Conservation (phyloP, 2,113 vertebrate genomes). For the Oreochromis niloticus region DNA sequence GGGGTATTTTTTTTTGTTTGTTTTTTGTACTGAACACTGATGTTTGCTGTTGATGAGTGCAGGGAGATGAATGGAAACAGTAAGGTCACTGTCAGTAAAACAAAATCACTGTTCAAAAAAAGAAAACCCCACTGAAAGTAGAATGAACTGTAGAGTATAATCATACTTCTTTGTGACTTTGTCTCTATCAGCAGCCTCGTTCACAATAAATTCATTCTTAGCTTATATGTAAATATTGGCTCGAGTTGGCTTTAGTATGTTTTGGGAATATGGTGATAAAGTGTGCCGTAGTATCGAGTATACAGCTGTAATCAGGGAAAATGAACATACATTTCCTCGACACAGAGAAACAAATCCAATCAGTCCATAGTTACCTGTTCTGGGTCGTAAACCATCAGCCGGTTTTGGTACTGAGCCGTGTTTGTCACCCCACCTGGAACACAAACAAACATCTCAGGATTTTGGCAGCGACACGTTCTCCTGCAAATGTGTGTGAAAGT, state of each 20-base stretch:
- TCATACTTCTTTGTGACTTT: neutral
- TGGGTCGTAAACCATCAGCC: slow-evolving; percentile 95
- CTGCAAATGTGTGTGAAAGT: neutral
- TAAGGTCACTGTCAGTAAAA: neutral
- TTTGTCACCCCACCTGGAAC: slow-evolving; percentile 94
- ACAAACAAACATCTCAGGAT: neutral
- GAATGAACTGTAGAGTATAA: neutral
- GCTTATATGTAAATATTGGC: neutral
- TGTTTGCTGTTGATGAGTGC: neutral
- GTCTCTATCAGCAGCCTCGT: neutral
- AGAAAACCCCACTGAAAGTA: neutral
- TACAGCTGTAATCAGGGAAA: neutral
- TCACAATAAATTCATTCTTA: neutral
- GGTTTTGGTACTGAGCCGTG: slow-evolving; percentile 96
- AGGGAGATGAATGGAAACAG: neutral
- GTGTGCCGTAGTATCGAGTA: neutral
- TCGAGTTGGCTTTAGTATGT: neutral
- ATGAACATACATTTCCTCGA: neutral
- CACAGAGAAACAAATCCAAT: neutral
- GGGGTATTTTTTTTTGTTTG: neutral
- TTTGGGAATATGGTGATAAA: neutral
- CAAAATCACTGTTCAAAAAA: neutral
- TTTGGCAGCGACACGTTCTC: neutral
- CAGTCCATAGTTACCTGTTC: slow-evolving; percentile 76
- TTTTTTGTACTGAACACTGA: neutral